These are phyloP conservation scores for Stenodema calcarata DNA, from an alignment of 2,888 invertebrate genomes.

Conservation along the genomic window DNA sequence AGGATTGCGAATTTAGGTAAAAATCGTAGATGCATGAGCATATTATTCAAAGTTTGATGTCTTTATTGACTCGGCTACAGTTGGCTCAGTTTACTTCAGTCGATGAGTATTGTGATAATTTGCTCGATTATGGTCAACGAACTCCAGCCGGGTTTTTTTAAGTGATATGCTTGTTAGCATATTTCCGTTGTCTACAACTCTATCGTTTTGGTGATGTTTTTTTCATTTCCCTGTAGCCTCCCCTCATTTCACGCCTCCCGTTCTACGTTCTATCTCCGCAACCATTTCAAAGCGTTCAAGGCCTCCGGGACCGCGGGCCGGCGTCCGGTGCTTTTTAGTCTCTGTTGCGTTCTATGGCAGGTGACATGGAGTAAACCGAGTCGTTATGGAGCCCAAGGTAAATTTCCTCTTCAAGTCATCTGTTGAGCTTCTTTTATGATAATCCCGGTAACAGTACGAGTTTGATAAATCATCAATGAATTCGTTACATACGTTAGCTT, in stretches of 20 bases:
- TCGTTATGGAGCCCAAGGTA: constrained; percentile 37
- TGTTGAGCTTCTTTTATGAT: too few species aligned
- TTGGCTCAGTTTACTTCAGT: too few species aligned
- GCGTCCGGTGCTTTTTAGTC: constrained; percentile 26
- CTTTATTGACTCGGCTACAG: too few species aligned
- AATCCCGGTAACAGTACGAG: too few species aligned
- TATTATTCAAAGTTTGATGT: too few species aligned
- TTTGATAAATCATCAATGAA: too few species aligned
- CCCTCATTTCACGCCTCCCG: constrained; percentile 1
- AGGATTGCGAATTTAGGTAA: too few species aligned
- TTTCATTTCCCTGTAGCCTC: neutral
- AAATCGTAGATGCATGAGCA: too few species aligned
- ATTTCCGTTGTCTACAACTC: neutral
- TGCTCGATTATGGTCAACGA: neutral
- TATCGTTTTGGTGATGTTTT: neutral
- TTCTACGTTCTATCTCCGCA: neutral
- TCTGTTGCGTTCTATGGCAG: neutral
- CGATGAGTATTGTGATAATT: neutral
- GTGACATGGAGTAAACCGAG: constrained; percentile 28
- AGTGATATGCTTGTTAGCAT: neutral
- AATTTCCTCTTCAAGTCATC: neutral
- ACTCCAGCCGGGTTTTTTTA: neutral
- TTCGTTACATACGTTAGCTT: neutral
- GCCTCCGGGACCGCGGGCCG: neutral
- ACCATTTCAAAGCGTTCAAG: constrained; percentile 29